phyloP scores from a whole-genome alignment of 92 coral and sea anemone species.

The Epizoanthus illoricatus region DNA sequence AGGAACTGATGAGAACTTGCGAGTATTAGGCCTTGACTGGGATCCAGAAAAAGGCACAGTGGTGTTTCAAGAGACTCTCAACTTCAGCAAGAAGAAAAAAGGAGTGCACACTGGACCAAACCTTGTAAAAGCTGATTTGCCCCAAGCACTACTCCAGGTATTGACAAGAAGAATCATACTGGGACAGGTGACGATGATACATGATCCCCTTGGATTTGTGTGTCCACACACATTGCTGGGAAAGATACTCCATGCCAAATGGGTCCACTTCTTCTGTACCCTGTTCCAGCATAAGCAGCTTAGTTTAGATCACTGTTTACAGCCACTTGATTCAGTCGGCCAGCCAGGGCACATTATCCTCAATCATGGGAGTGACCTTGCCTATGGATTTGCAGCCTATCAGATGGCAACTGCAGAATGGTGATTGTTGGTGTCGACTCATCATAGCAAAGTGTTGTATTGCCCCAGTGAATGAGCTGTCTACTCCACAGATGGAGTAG shows the following conservation, averaged over 20 bases:
- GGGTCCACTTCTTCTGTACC: constrained; percentile 50
- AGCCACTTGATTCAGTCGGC: constrained; percentile 44
- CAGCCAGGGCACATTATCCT: constrained; percentile 55
- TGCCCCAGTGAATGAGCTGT: constrained; percentile 38
- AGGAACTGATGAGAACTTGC: constrained; percentile 46
- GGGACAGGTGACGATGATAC: neutral
- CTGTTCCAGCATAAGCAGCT: constrained; percentile 50
- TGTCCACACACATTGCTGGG: constrained; percentile 59
- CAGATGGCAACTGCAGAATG: constrained; percentile 62
- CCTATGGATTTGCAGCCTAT: constrained; percentile 62
- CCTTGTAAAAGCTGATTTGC: no score
- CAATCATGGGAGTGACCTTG: constrained; percentile 63
- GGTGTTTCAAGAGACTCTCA: no score
- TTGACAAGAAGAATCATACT: neutral
- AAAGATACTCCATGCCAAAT: constrained; percentile 50
- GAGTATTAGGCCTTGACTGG: constrained; percentile 61
- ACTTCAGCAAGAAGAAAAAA: no score
- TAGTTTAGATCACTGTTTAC: constrained; percentile 42
- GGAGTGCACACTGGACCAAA: no score
- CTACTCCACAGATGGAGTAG: constrained; percentile 76
- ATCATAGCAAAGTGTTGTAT: constrained; percentile 67
- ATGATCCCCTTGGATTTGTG: constrained; percentile 52
- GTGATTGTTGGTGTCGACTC: constrained; percentile 52
- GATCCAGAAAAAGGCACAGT: constrained; percentile 49
- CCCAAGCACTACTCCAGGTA: no score